Percentiles rank a stretch among this genome's conserved stretches.
These are phyloP conservation scores for Coenonympha glycerion DNA, from an alignment of 2,888 invertebrate species.

Conservation along the genomic window DNA sequence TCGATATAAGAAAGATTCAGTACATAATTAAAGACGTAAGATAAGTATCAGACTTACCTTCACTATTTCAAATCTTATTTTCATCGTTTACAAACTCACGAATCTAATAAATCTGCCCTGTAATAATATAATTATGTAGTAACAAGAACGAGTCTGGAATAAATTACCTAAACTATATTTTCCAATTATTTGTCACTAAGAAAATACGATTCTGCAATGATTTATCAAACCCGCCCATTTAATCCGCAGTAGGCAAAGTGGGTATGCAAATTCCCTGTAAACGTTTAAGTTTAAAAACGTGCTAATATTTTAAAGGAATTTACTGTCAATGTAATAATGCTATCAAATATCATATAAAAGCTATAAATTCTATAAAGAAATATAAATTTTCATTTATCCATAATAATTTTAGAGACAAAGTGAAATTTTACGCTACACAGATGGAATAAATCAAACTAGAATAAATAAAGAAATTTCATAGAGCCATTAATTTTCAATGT, in stretches of 20 bases:
- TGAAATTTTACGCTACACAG: too few species aligned
- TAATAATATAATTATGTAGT: constrained; percentile 23
- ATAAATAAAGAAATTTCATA: not conserved
- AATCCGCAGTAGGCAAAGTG: not conserved
- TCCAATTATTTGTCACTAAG: constrained; percentile 19
- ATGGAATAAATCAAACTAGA: not conserved
- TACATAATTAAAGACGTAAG: too few species aligned
- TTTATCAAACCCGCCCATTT: constrained; percentile 4
- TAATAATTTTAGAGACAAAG: too few species aligned
- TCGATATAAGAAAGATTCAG: too few species aligned
- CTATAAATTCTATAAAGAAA: not conserved
- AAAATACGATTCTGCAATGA: constrained; percentile 8
- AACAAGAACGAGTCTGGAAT: constrained; percentile 15
- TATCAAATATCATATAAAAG: not conserved
- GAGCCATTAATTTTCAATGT: too few species aligned
- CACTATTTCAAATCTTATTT: too few species aligned
- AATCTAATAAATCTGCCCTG: constrained; percentile 16
- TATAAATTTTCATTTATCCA: too few species aligned
- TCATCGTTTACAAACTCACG: constrained; percentile 10
- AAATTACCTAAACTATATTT: constrained; percentile 17
- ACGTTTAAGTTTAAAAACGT: constrained; percentile 8
- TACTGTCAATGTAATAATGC: not conserved
- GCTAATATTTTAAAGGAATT: constrained; percentile 1
- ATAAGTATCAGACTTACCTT: too few species aligned
- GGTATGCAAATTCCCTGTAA: constrained; percentile 4